Evolutionary conservation across 2,113 vertebrate genomes (phyloP).

Genomic region (Picathartes gymnocephalus): DNA sequence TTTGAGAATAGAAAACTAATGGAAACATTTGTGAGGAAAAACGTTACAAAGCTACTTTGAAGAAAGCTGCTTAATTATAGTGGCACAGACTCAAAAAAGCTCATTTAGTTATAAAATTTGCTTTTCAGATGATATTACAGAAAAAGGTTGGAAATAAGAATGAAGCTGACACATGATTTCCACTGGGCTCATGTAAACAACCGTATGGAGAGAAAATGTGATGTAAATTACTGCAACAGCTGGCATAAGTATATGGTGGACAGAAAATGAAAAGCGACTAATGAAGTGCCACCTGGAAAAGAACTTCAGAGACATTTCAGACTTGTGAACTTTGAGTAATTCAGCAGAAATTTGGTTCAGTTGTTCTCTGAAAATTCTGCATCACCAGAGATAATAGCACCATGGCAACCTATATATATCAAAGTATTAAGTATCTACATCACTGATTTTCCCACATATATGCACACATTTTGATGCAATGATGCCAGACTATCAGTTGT

Average conservation of each 20-base stretch:
- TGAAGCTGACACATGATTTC: constrained; percentile 61
- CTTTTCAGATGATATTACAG: constrained; percentile 50
- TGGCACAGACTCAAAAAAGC: constrained; percentile 42
- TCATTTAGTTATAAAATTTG: constrained; percentile 53
- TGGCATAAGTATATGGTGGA: constrained; percentile 39
- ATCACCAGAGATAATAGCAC: neutral
- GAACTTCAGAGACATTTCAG: constrained; percentile 18
- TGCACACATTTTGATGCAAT: neutral
- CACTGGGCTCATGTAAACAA: constrained; percentile 54
- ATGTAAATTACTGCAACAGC: constrained; percentile 62
- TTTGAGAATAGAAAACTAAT: constrained; percentile 53
- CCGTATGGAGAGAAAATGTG: constrained; percentile 16
- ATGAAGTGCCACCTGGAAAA: constrained; percentile 31
- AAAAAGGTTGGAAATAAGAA: constrained; percentile 48
- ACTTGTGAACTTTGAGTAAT: neutral
- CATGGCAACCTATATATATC: neutral
- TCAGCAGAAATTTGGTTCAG: neutral
- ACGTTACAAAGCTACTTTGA: constrained; percentile 60
- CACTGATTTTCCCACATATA: neutral
- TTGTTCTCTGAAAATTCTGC: neutral
- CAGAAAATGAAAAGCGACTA: constrained; percentile 29
- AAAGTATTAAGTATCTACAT: neutral
- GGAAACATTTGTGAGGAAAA: constrained; percentile 33
- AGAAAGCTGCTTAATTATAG: constrained; percentile 56
- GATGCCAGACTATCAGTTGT: neutral